Evolutionary conservation across 92 coral and sea anemone species (phyloP), one percentile per base, ranked within the genome.

Genomic region (Phenganax marumi): DNA sequence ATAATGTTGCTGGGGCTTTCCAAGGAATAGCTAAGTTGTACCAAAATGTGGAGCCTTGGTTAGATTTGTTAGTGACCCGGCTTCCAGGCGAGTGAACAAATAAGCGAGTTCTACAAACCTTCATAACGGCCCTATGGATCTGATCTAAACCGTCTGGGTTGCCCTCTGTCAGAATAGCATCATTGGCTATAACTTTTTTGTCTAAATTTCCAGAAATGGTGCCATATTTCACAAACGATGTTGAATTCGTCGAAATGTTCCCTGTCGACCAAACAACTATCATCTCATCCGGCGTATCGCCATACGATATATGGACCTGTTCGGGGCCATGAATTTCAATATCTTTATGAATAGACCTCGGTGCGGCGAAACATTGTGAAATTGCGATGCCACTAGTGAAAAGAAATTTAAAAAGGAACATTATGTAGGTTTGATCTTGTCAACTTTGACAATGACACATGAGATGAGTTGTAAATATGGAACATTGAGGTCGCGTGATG

Each of bases 221-320:
- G n/a, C 95, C 92, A 73, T 89, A 91, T 16, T 60, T 88, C 46
- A 91, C 95, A 17, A 73, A 14, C n/a, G 95, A 91, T 43, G 86
- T 76, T 54, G 75, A 77, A 25, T 85, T 63, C 60, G 66, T 85
- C 23, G 77, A 53, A 9, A 84, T 75, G 10, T 81, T 70, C 14
- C 82, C 77, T 14, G 95, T 91, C 0, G 95, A 91, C 95, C 95
- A 91, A 82, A 91, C 73, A 11, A 91, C 75, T 8, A 88, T 91
- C 90, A 91, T 89, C 62, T 91, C 74, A 21, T 66, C 85, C 33
- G 95, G 86, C 43, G 84, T 66, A 23, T 91, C 73, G 23, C 92
- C 95, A 50, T 89, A 91, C 22, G 95, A 86, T 19, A 91, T 89
- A 69, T 91, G 95, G 11, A 91, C 86, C 69, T 91, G 95, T 24